Evolutionary conservation across 2,888 invertebrate genomes (phyloP).

Genomic region (Cheilosia scutellata): DNA sequence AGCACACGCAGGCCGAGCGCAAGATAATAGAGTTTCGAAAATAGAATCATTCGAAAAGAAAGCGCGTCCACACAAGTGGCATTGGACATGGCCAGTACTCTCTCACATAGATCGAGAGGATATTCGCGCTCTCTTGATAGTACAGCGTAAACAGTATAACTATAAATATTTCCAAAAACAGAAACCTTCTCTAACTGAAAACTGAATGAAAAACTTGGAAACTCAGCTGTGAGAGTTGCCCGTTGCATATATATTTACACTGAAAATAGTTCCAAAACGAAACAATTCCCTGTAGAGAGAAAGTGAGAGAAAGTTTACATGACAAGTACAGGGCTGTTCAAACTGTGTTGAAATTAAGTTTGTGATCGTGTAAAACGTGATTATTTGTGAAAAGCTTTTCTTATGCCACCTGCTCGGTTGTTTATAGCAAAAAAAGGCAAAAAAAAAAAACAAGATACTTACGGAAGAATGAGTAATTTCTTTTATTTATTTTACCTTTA

Average conservation of each 20-base stretch:
- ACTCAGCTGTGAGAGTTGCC: conserved; percentile 38
- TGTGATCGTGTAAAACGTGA: conserved; percentile 29
- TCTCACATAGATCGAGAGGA: conserved; percentile 15
- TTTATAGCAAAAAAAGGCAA: conserved; percentile 48
- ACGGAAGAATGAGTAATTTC: conserved; percentile 64
- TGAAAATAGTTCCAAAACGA: conserved; percentile 61
- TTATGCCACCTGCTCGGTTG: conserved; percentile 72
- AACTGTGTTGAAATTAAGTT: conserved; percentile 36
- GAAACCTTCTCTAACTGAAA: conserved; percentile 19
- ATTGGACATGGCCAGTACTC: conserved; percentile 44
- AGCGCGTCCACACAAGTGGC: conserved; percentile 39
- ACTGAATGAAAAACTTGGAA: conserved; percentile 54
- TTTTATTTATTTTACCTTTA: conserved; percentile 51
- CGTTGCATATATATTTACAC: conserved; percentile 34
- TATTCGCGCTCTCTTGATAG: conserved; percentile 7
- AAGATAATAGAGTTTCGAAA: conserved; percentile 73
- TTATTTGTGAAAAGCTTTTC: conserved; percentile 44
- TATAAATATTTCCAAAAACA: conserved; percentile 13
- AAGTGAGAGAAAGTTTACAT: conserved; percentile 63
- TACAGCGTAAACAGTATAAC: conserved; percentile 44
- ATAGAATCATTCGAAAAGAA: conserved; percentile 70
- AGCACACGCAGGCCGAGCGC: conserved; percentile 43
- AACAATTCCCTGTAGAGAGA: conserved; percentile 26
- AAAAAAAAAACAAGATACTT: not conserved
- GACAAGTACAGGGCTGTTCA: conserved; percentile 21